Evolutionary conservation across 2,113 vertebrate genomes (phyloP).

Genomic region (Rhabdomys dilectus): DNA sequence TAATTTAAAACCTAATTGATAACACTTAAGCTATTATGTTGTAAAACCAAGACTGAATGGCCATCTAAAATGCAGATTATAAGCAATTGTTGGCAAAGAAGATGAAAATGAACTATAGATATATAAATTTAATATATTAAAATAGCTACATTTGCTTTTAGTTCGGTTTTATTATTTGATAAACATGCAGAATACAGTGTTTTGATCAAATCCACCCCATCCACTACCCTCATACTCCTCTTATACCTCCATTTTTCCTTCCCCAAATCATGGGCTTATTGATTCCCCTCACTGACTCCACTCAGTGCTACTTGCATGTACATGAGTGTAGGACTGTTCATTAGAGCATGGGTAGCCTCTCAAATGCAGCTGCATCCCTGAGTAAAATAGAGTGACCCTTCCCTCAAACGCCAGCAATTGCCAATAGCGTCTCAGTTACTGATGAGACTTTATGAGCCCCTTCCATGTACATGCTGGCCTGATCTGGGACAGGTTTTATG

Average conservation of each 20-base stretch:
- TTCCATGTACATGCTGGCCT: not conserved
- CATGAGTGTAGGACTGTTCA: not conserved
- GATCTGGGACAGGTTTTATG: not conserved
- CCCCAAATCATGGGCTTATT: not conserved
- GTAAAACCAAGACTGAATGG: not conserved
- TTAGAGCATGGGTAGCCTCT: not conserved
- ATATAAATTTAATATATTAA: not conserved
- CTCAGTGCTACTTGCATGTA: not conserved
- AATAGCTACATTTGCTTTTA: not conserved
- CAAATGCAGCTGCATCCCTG: not conserved
- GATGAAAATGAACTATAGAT: not conserved
- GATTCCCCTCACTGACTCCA: not conserved
- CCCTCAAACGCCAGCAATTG: not conserved
- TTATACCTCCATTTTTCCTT: not conserved
- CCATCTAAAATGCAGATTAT: not conserved
- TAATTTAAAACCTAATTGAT: not conserved
- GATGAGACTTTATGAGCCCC: too few relatives aligned
- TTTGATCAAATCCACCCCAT: not conserved
- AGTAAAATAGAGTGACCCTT: not conserved
- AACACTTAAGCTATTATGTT: not conserved
- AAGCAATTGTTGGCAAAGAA: not conserved
- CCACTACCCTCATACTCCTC: not conserved
- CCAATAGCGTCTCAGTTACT: not conserved
- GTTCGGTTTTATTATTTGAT: not conserved
- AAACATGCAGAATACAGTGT: not conserved